Conservation (phyloP, 2,888 invertebrate genomes). For the Bruchidius siliquastri region DNA sequence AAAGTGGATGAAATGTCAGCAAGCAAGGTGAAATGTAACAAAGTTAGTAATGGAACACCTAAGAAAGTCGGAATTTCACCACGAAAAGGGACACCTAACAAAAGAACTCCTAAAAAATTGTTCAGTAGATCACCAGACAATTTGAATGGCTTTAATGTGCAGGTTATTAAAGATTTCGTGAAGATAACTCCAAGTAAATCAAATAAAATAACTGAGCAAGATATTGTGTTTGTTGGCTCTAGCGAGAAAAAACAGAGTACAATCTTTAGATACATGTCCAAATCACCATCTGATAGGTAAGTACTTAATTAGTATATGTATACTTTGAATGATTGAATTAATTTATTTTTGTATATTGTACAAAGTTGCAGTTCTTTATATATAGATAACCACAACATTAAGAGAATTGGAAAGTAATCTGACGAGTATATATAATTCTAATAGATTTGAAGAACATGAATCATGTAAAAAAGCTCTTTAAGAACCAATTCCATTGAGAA, state of each 20-base stretch:
- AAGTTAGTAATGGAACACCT: neutral
- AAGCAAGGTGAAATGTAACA: neutral
- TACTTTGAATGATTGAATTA: neutral
- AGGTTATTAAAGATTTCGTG: constrained; percentile 38
- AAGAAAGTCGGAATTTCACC: neutral
- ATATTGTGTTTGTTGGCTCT: constrained; percentile 14
- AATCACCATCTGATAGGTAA: constrained; percentile 26
- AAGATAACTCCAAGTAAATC: constrained; percentile 39
- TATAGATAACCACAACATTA: no score
- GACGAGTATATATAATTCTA: no score
- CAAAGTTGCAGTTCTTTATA: no score
- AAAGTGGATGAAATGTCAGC: constrained; percentile 3
- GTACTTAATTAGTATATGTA: constrained; percentile 2
- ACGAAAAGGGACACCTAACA: constrained; percentile 8
- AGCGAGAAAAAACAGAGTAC: constrained; percentile 27
- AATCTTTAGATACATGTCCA: constrained; percentile 30
- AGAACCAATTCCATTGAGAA: no score
- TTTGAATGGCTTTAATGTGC: constrained; percentile 37
- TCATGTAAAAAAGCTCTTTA: no score
- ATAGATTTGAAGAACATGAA: no score
- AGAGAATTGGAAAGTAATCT: no score
- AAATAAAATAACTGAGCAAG: constrained; percentile 15
- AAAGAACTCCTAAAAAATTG: constrained; percentile 25
- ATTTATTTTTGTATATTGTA: no score
- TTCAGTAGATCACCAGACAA: constrained; percentile 37